A percentile compares a stretch with the other conserved stretches of the same genome.
Evolutionary conservation across 2,888 invertebrate species (phyloP).

Genomic region (Ochlodes sylvanus): DNA sequence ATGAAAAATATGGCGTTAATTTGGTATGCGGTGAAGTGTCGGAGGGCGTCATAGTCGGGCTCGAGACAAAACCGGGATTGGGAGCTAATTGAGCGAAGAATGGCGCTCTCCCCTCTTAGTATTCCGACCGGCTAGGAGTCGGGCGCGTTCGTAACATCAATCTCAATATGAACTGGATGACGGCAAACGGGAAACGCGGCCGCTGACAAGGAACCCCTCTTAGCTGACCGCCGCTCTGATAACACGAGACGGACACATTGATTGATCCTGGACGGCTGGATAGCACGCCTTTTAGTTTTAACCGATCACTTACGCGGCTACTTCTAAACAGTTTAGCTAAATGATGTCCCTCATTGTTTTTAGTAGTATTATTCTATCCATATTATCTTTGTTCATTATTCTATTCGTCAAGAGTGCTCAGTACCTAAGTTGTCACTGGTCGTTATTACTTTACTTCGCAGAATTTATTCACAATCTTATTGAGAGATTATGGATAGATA

Average conservation of each 20-base stretch:
- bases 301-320: conserved; percentile 4
- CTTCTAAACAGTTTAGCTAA: background rate
- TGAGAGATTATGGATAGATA: too few relatives aligned
- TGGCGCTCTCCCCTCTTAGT: conserved; percentile 73
- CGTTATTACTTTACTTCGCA: too few relatives aligned
- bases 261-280: conserved; percentile 59
- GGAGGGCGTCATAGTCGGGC: conserved; percentile 58
- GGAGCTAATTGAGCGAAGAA: conserved; percentile 79
- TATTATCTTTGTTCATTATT: too few relatives aligned
- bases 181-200: conserved; percentile 73
- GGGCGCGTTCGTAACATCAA: conserved; percentile 75
- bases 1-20: conserved; percentile 76
- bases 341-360: too few relatives aligned
- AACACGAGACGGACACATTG: conserved; percentile 58
- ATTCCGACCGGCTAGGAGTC: conserved; percentile 69
- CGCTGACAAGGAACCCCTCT: conserved; percentile 80
- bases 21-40: conserved; percentile 76
- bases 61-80: conserved; percentile 71
- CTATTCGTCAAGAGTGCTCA: too few relatives aligned
- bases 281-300: conserved; percentile 33
- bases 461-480: too few relatives aligned
- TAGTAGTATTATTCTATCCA: too few relatives aligned
- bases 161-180: conserved; percentile 81
- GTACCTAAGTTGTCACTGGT: too few relatives aligned
- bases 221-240: conserved; percentile 65